Percentiles rank a stretch among this genome's conserved stretches.
These are phyloP conservation scores for Bufotes viridis DNA, from an alignment of 2,797 vertebrate species.

Conservation along the genomic window DNA sequence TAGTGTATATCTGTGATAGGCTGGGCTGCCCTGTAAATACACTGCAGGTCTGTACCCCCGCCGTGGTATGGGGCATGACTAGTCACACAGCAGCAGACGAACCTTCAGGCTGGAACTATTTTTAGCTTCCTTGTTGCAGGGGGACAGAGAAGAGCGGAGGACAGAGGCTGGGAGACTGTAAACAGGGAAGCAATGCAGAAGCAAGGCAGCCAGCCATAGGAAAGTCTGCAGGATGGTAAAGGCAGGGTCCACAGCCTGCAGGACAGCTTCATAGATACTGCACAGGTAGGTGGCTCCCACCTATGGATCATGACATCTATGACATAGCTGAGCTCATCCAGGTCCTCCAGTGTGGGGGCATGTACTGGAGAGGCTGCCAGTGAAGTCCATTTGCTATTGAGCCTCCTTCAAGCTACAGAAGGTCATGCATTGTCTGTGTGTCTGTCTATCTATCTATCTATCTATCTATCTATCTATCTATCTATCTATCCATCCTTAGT, in stretches of 20 bases:
- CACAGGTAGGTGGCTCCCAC: slow-evolving; percentile 22
- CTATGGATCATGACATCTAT: not conserved
- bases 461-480: not conserved
- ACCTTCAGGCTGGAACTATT: slow-evolving; percentile 53
- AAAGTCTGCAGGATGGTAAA: not conserved
- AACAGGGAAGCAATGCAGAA: slow-evolving; percentile 60
- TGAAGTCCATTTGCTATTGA: too few relatives aligned
- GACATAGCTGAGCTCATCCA: not conserved
- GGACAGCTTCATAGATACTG: not conserved
- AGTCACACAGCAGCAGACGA: not conserved
- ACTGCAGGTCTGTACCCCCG: not conserved
- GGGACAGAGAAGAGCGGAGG: slow-evolving; percentile 52
- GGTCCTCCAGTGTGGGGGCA: too few relatives aligned
- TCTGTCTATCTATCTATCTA: not conserved
- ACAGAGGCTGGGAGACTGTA: slow-evolving; percentile 49
- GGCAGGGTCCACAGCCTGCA: not conserved
- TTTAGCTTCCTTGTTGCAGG: slow-evolving; percentile 59
- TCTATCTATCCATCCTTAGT: not conserved
- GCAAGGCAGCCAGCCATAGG: slow-evolving; percentile 26
- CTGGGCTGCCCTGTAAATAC: not conserved
- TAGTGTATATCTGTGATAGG: too few relatives aligned
- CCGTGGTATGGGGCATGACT: not conserved
- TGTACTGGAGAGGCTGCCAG: too few relatives aligned
- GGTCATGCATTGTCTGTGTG: too few relatives aligned
- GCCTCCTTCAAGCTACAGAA: not conserved